Evolutionary conservation across 1,140 invertebrate species (phyloP).

Genomic region (Harpegnathos saltator): DNA sequence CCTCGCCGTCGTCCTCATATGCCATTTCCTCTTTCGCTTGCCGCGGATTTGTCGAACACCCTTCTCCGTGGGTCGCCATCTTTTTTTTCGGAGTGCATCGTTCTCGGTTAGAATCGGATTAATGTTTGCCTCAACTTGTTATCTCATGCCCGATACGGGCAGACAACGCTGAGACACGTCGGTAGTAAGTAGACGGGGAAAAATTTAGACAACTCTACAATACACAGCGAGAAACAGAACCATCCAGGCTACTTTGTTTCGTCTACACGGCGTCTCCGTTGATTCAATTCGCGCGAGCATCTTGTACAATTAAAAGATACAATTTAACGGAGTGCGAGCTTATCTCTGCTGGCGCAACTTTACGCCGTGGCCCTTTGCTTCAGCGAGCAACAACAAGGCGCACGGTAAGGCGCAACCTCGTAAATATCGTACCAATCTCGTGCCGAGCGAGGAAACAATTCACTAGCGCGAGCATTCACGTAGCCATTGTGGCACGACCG

Average conservation of each 20-base stretch:
- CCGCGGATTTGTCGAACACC: constrained; percentile 65
- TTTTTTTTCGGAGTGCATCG: constrained; percentile 40
- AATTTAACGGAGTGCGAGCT: not conserved
- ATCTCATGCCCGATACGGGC: not conserved
- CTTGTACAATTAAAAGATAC: not conserved
- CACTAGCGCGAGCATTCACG: constrained; percentile 26
- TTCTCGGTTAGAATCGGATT: not conserved
- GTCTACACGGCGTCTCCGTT: too few relatives aligned
- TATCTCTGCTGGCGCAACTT: not conserved
- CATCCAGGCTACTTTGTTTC: not conserved
- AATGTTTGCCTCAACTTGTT: not conserved
- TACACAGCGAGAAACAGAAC: too few relatives aligned
- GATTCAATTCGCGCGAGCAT: not conserved
- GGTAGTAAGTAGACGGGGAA: too few relatives aligned
- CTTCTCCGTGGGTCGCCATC: constrained; percentile 61
- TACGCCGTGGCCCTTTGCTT: not conserved
- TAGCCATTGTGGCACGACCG: constrained; percentile 24
- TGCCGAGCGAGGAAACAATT: constrained; percentile 44
- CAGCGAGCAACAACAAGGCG: too few relatives aligned
- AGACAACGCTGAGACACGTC: not conserved
- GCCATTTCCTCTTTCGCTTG: constrained; percentile 53
- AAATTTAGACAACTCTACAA: too few relatives aligned
- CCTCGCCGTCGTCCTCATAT: constrained; percentile 86
- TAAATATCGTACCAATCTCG: constrained; percentile 47
- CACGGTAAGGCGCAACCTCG: not conserved